Conservation (phyloP, 2,888 invertebrate species). For the Scaptomyza cyrtandrae region DNA sequence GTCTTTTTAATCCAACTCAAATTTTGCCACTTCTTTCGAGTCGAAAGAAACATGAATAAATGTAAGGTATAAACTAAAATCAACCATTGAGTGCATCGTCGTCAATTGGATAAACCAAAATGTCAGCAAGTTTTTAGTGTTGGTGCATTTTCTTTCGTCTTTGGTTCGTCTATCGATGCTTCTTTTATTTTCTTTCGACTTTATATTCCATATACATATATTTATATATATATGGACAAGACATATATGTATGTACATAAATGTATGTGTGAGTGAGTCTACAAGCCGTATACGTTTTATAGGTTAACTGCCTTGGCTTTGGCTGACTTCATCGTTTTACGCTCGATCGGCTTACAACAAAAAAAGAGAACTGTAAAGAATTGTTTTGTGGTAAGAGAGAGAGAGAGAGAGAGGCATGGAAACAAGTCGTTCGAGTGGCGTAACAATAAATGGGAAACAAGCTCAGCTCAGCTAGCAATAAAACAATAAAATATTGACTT, state of each 20-base stretch:
- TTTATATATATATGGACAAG: not conserved
- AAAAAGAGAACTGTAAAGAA: conserved; percentile 18
- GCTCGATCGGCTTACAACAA: conserved; percentile 60
- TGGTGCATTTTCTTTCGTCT: conserved; percentile 29
- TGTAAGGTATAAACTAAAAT: conserved; percentile 11
- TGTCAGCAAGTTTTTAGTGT: conserved; percentile 71
- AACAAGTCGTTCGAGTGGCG: conserved; percentile 37
- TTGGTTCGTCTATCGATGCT: conserved; percentile 31
- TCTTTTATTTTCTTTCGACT: conserved; percentile 36
- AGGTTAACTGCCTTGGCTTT: conserved; percentile 74
- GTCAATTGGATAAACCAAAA: conserved; percentile 64
- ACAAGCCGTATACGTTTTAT: conserved; percentile 52
- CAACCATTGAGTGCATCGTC: conserved; percentile 46
- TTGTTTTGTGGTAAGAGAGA: not conserved
- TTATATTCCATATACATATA: not conserved
- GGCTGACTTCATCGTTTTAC: conserved; percentile 74
- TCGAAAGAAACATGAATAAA: not conserved
- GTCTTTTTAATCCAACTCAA: not conserved
- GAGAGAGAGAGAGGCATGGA: not conserved
- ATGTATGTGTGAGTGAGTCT: conserved; percentile 5
- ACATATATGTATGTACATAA: conserved; percentile 6
- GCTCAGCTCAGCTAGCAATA: conserved; percentile 43
- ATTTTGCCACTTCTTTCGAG: conserved; percentile 13
- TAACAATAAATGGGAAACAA: conserved; percentile 61
- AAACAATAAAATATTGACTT: conserved; percentile 67